Evolutionary conservation across 2,113 vertebrate genomes (phyloP).

Genomic region (Sebastes fasciatus): DNA sequence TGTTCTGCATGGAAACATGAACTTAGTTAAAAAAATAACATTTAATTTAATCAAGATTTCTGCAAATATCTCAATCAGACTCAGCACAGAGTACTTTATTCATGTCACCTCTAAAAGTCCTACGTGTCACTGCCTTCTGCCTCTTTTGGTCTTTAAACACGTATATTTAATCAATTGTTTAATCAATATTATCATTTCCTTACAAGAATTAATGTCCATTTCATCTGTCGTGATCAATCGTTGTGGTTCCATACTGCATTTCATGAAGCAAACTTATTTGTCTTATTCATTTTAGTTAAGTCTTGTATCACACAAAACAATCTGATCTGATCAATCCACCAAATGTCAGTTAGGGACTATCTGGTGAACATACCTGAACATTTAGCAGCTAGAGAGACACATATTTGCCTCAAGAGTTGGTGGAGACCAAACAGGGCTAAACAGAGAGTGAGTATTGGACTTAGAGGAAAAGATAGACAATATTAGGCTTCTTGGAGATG

Average conservation of each 20-base stretch:
- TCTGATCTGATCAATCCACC: neutral
- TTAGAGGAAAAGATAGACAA: too few relatives aligned
- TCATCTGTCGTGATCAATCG: neutral
- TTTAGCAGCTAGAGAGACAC: too few relatives aligned
- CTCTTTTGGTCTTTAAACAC: neutral
- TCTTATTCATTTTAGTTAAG: too few relatives aligned
- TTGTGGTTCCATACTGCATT: neutral
- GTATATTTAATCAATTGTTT: neutral
- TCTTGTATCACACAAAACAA: neutral
- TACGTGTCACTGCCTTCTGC: neutral
- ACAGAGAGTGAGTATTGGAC: neutral
- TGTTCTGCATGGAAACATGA: conserved; percentile 9
- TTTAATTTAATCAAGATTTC: conserved; percentile 11
- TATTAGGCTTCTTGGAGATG: too few relatives aligned
- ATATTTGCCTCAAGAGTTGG: neutral
- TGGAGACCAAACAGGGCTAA: neutral
- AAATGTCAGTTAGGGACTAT: neutral
- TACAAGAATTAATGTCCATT: neutral
- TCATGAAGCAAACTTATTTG: too few relatives aligned
- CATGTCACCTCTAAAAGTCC: neutral
- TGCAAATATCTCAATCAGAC: conserved; percentile 8
- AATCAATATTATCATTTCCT: conserved; percentile 1
- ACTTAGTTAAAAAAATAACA: neutral
- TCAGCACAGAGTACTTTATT: neutral
- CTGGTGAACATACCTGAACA: neutral